Percentiles rank a stretch among this genome's conserved stretches.
Conservation (phyloP, 2,113 vertebrate genomes). For the Promerops cafer region DNA sequence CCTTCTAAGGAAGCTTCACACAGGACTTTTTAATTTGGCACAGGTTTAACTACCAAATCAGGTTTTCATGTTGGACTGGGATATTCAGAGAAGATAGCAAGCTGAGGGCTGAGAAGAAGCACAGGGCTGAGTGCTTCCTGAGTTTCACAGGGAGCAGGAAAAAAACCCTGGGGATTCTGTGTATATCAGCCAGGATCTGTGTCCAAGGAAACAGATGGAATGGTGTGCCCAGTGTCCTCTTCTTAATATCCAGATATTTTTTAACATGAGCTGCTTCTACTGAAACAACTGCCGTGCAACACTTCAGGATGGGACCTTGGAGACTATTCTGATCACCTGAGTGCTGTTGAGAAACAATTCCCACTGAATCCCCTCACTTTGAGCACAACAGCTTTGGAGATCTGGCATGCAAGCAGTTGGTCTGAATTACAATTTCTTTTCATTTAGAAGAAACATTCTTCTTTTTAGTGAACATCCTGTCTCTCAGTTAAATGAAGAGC, state of each 20-base stretch:
- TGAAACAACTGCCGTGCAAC: neutral
- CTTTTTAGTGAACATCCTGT: neutral
- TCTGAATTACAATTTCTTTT: neutral
- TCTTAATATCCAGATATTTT: neutral
- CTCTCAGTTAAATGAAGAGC: neutral
- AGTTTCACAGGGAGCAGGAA: neutral
- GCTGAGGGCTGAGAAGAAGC: neutral
- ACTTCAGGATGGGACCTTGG: neutral
- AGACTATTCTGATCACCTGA: neutral
- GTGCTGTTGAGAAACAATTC: neutral
- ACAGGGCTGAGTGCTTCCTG: neutral
- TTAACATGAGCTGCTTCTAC: neutral
- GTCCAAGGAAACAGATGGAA: neutral
- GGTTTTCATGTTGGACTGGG: neutral
- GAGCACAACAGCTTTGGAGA: neutral
- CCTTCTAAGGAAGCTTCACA: constrained; percentile 48
- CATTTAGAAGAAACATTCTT: neutral
- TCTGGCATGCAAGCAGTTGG: neutral
- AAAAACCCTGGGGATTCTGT: neutral
- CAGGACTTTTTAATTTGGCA: neutral
- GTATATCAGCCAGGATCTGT: neutral
- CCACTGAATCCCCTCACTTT: neutral
- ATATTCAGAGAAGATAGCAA: neutral
- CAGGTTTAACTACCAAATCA: neutral
- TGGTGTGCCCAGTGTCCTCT: neutral